Evolutionary conservation across 2,888 invertebrate species (phyloP), one percentile per base, ranked within the genome.

Genomic region (Pelosia muscerda): DNA sequence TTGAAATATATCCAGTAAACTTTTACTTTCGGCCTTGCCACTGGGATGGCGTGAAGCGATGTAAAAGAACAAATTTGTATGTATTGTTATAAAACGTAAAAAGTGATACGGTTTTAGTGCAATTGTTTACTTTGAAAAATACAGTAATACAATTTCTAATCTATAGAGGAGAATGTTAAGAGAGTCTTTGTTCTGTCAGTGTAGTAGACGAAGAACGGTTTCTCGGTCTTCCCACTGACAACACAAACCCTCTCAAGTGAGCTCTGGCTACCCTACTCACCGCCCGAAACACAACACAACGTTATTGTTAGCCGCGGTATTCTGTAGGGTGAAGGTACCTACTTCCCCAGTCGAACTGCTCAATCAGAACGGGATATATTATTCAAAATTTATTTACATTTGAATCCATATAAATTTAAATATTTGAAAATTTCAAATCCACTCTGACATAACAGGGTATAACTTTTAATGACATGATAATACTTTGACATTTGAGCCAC

Each of bases 1-100:
- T 57, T 28, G 19, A n/a, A 2, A 57, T 57, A 26, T 57, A 57
- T 19, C 28, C 57, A 28, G 57, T 57, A 28, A 57, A 57, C 57
- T n/a, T 57, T 57, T 57, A 49, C 56, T 15, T 57, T 28, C 26
- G n/a, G 19, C 57, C 26, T 57, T n/a, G 26, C 26, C 56, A 28
- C 15, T 28, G 10, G 31, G 9, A 57, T n/a, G n/a, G 57, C 26
- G 57, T 11, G 57, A 57, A 31, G n/a, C 13, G 25, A 25, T 19
- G 26, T 49, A n/a, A 15, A 26, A 25, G 19, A 8, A 19, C 25
- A 26, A 55, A 55, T 55, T 55, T 26, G 55, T 55, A 55, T 55
- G 23, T 55, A 26, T 55, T 25, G 55, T 1, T 25, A n/a, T n/a
- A 3, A 42, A 19, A 42, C 6, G 19, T 42, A 42, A 15, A 19